Base-by-base conservation (phyloP, 2,113 vertebrate species). In the Balaeniceps rex region DNA sequence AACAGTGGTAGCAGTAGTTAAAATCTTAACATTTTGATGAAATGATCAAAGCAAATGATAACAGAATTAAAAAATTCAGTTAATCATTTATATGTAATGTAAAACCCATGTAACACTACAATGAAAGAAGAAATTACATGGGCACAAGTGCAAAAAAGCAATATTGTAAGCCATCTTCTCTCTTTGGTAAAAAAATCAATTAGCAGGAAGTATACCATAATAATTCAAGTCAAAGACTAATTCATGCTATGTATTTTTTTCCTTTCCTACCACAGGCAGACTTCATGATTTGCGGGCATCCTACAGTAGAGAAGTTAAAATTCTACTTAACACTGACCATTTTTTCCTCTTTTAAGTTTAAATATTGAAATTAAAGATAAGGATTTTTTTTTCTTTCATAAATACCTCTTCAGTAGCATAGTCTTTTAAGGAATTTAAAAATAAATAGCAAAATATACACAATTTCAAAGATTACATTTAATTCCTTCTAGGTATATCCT, bases 401-500 rank as follows among this genome's bases (percentile, higher is more conserved):
- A 97, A 97, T 95, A 96, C 44, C 68, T 92, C 91, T 68, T 93
- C 93, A 96, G 91, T 93, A 95, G 87, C 80, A 92, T 25, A 93
- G 63, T 76, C 90, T 91, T 52, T 92, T 63, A 63, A 94, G 79
- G 78, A 86, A 87, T 81, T 96, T 77, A 64, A 96, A 96, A 97
- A 95, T 97, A 97, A 96, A 97, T 94, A 97, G 61, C 94, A 96
- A 95, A 93, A 97, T 97, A 97, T 97, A 97, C 87, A 97, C 26
- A 83, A 76, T 75, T 94, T 94, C 61, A 94, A 94, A 91, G 70
- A 66, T 42, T 85, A 94, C 42, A 90, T 65, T 83, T 90, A 70
- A 80, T 88, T 97, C 42, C 51, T 93, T 87, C 86, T 83, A 89
- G 64, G 76, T 83, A 55, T 87, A 83, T 72, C 74, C 85, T 83